Conservation (phyloP, 1,140 invertebrate genomes). For the Musca vetustissima region DNA sequence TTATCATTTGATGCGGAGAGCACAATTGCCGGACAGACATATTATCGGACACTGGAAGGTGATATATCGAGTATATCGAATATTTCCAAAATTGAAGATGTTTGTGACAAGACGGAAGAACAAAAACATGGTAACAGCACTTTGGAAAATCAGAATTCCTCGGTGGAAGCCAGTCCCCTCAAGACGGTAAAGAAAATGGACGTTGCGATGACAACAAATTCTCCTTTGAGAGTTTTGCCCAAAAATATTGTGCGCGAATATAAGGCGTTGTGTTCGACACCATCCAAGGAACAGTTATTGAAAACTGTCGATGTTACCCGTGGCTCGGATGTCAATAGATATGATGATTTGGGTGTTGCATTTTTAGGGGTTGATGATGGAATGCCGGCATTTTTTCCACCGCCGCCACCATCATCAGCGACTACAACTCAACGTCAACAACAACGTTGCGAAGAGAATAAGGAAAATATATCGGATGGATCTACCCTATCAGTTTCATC, state of each 20-base stretch:
- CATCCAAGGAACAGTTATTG: constrained; percentile 35
- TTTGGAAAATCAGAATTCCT: constrained; percentile 27
- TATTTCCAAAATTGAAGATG: constrained; percentile 25
- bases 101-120: constrained; percentile 7
- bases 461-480: constrained; percentile 38
- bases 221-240: constrained; percentile 42
- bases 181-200: constrained; percentile 28
- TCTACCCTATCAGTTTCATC: constrained; percentile 2
- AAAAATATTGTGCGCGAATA: constrained; percentile 39
- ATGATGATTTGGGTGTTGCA: constrained; percentile 22
- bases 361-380: constrained; percentile 24
- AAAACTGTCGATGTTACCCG: constrained; percentile 22
- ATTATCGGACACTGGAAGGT: constrained; percentile 33
- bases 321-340: constrained; percentile 5
- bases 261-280: constrained; percentile 45
- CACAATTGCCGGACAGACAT: constrained; percentile 35
- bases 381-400: constrained; percentile 3
- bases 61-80: constrained; percentile 16
- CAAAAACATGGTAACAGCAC: constrained; percentile 28
- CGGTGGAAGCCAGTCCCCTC: constrained; percentile 24
- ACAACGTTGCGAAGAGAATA: constrained; percentile 29
- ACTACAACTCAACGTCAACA: background rate
- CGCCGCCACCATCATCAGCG: background rate
- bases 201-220: constrained; percentile 24
- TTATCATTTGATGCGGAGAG: constrained; percentile 45